Percentiles rank a stretch among this genome's conserved stretches.
phyloP scores from a whole-genome alignment of 2,888 invertebrate genomes.

The Acanthacorydalis orientalis region DNA sequence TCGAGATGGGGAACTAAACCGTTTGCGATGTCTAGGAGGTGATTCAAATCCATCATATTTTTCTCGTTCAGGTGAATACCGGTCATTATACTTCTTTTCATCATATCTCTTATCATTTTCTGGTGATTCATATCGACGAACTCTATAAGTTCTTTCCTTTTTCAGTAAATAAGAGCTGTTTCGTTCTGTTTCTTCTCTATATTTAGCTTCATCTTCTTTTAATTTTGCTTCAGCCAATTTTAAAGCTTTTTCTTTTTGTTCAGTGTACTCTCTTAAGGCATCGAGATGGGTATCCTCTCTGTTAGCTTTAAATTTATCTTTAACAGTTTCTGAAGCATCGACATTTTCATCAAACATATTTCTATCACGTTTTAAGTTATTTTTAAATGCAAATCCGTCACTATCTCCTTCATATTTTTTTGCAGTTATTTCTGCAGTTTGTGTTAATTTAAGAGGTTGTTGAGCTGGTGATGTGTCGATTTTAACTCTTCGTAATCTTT shows the following conservation, averaged over 20 bases:
- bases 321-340: not conserved
- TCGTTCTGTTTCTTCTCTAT: not conserved
- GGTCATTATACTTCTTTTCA: constrained; percentile 1
- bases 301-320: no score
- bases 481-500: not conserved
- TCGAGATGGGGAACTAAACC: not conserved
- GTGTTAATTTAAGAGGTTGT: constrained; percentile 15
- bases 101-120: not conserved
- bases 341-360: not conserved
- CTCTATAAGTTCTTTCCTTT: not conserved
- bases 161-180: not conserved
- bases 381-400: constrained; percentile 21
- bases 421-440: constrained; percentile 30
- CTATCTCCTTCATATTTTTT: constrained; percentile 31
- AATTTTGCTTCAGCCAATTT: not conserved
- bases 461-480: not conserved
- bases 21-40: not conserved
- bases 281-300: no score
- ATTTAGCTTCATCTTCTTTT: not conserved
- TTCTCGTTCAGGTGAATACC: constrained; percentile 21
- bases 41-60: constrained; percentile 15
- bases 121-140: not conserved
- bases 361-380: not conserved
- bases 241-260: not conserved
- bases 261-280: not conserved